Base-by-base conservation (phyloP, 1,140 invertebrate genomes). In the Eueides isabella region DNA sequence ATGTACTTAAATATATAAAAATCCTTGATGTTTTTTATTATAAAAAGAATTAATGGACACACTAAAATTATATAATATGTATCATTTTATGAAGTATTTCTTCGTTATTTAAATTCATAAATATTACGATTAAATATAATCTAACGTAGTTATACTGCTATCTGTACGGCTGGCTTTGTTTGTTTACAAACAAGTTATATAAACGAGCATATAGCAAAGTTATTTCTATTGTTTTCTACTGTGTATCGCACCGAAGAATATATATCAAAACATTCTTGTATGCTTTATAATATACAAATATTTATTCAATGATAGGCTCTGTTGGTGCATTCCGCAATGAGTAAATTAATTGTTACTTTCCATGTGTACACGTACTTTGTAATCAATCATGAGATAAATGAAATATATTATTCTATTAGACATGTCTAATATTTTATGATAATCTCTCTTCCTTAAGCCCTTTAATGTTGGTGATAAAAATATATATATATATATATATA, bases 161-260 rank as follows among this genome's bases (percentile, higher is more conserved):
- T 19, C 61, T 63, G 19, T 4, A 7, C 48, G 9, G 19, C 48
- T 55, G 19, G 48, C 48, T 3, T 23, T 55, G 48, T 55, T 55
- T 55, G 48, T 55, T 55, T 55, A 55, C 48, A 55, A 55, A 55
- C 48, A 55, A 26, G 9, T 55, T 55, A 55, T 26, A 55, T 55
- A 55, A 55, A 55, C 19, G 19, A 23, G 1, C 3, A 55, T 55
- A 55, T 12, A 55, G 26, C 48, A 23, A 55, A 9, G 11, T 55
- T 55, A 11, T 26, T 55, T 55, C 48, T 26, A 55, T 55, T 55
- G 48, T 26, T n/a, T n/a, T 55, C n/a, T 55, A n/a, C 23, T 26
- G 16, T 23, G 3, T 26, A 2, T 55, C 38, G 14, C 12, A 0
- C 16, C 3, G 4, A 3, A 41, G 1, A 44, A 55, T 55, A 55